Conservation (phyloP, 1,140 invertebrate species). For the Penaeus chinensis region DNA sequence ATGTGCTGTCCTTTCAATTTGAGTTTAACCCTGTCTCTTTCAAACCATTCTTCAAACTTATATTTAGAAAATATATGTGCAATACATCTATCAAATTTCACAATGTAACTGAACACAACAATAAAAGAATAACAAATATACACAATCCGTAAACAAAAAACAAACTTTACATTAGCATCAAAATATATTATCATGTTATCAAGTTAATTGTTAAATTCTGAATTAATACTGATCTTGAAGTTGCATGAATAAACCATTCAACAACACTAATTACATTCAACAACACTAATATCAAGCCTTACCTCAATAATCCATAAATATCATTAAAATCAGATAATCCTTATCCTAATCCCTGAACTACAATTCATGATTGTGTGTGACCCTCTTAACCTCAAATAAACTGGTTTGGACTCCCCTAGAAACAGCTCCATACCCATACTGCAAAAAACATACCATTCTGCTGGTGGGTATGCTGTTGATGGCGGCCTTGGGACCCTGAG, state of each 20-base stretch:
- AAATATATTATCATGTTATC: background rate
- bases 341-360: background rate
- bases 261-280: background rate
- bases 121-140: background rate
- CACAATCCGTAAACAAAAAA: background rate
- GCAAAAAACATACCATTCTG: conserved; percentile 63
- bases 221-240: background rate
- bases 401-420: background rate
- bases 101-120: background rate
- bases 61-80: conserved; percentile 1
- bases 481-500: conserved; percentile 54
- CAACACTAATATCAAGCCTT: background rate
- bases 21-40: too few species aligned
- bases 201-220: background rate
- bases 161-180: background rate
- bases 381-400: background rate
- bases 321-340: background rate
- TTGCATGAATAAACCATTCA: background rate
- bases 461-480: conserved; percentile 38
- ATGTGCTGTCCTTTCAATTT: too few species aligned
- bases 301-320: background rate
- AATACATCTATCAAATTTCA: background rate
- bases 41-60: background rate
- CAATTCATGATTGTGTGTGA: conserved; percentile 11
- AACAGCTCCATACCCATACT: conserved; percentile 32